Evolutionary conservation across 2,888 invertebrate genomes (phyloP).

Genomic region (Sipha maydis): DNA sequence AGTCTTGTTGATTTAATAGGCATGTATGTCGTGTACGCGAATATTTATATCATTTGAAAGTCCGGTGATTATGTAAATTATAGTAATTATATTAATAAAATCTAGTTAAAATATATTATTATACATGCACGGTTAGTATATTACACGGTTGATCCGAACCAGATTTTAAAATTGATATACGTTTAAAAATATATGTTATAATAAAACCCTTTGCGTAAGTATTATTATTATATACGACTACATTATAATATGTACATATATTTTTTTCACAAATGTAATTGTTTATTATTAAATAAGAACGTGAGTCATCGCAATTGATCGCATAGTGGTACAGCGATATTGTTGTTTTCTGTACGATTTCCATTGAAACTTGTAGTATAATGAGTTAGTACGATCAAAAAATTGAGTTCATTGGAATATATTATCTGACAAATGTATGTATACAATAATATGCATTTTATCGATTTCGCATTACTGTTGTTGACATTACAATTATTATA

Average conservation of each 20-base stretch:
- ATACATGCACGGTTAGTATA: neutral
- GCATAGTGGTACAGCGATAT: too few species aligned
- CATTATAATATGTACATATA: too few species aligned
- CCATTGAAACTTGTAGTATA: neutral
- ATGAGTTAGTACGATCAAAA: neutral
- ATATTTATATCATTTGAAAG: neutral
- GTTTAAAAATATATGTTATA: neutral
- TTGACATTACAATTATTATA: neutral
- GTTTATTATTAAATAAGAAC: too few species aligned
- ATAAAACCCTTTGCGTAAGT: neutral
- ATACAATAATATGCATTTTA: neutral
- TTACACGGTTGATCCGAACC: neutral
- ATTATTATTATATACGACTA: too few species aligned
- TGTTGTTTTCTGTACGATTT: neutral
- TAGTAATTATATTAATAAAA: neutral
- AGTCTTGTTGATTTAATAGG: conserved; percentile 1
- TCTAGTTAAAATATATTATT: neutral
- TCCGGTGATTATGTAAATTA: neutral
- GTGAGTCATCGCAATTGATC: too few species aligned
- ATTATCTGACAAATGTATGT: neutral
- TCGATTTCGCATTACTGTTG: too few species aligned
- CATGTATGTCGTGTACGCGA: neutral
- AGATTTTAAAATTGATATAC: neutral
- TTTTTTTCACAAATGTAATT: too few species aligned
- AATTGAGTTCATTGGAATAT: neutral